phyloP scores from a whole-genome alignment of 2,797 vertebrate species.

The Remorina albescens region DNA sequence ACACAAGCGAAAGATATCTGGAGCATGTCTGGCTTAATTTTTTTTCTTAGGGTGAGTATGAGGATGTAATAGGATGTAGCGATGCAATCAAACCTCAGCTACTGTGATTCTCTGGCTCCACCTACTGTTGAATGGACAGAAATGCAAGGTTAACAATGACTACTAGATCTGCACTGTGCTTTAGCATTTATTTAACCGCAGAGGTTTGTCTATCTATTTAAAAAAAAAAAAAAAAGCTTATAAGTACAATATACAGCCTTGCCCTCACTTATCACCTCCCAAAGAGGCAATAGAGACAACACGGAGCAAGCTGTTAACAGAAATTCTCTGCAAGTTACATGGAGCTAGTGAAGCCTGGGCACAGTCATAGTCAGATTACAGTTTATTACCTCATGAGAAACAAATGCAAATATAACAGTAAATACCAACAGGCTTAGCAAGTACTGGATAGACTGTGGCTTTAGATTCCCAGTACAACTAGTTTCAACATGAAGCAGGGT shows the following conservation, averaged over 20 bases:
- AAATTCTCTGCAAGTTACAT: not conserved
- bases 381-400: not conserved
- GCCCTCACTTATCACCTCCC: no score
- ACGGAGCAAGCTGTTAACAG: not conserved
- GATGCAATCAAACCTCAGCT: constrained; percentile 15
- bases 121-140: constrained; percentile 47
- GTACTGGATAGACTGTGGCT: not conserved
- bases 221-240: no score
- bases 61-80: constrained; percentile 56
- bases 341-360: not conserved
- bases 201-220: not conserved
- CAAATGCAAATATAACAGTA: not conserved
- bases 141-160: constrained; percentile 15
- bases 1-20: constrained; percentile 39
- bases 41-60: constrained; percentile 33
- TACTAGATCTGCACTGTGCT: not conserved
- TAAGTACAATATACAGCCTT: no score
- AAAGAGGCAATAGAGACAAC: not conserved
- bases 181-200: not conserved
- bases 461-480: not conserved
- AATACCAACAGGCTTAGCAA: not conserved
- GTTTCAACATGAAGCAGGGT: not conserved
- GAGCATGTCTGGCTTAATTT: constrained; percentile 35
- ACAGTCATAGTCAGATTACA: not conserved
- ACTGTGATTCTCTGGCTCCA: constrained; percentile 63